Base-by-base conservation (phyloP, 2,113 vertebrate species). In the Scolopax mira region DNA sequence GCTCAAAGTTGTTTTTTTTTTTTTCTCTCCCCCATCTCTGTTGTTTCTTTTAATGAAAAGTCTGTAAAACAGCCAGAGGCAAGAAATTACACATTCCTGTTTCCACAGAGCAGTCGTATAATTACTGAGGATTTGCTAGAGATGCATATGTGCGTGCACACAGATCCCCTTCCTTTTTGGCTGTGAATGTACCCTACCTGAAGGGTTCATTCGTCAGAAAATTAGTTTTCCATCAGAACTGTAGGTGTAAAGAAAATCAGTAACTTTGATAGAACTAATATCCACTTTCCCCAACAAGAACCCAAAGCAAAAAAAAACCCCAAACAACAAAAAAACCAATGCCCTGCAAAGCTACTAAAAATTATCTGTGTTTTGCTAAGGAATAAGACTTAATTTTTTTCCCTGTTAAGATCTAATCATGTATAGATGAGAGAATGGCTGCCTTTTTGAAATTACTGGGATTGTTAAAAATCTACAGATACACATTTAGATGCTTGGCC, bases 241-340 rank as follows among this genome's bases (percentile, higher is more conserved):
- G n/a, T 39, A 54, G 19, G 11, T 60, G 10, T 52, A 64, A 79
- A 72, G 35, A 75, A 81, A 85, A 25, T 48, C 49, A 71, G 19
- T 25, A 18, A 9, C 3, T 52, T 44, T 39, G 31, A 4, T 46
- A 33, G 13, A 82, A 52, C 28, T 31, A 66, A 9, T 66, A 31
- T 30, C 2, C 4, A 33, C 22, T 2, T 2, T 16, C 1, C 2
- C 15, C 2, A 1, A 7, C 23, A 33, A 44, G 28, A 90, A 18
- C 11, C 7, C 4, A n/a, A 67, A 89, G 15, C 3, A 49, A 30
- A 69, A 18, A 1, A 42, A 42, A n/a, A n/a, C n/a, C n/a, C 0
- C 51, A 62, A 89, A 17, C 4, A 39, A n/a, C n/a, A n/a, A 25
- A 30, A 54, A 49, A 27, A 65, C 5, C 46, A 48, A 48, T 10